Conservation (phyloP, 2,888 invertebrate genomes). For the Frankliniella intonsa region DNA sequence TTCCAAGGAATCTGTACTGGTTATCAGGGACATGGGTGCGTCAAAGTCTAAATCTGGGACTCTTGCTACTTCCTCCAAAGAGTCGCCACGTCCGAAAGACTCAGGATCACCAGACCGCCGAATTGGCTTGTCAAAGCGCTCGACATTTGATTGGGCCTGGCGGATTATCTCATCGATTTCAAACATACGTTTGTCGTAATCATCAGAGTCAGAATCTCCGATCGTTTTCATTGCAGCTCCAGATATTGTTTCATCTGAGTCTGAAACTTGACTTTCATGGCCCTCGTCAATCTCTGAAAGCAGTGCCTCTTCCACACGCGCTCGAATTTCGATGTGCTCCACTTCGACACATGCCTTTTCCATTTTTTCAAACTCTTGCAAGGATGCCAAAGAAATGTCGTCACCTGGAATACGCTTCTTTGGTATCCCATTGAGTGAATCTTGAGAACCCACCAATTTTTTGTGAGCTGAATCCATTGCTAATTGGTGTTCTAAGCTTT, state of each 20-base stretch:
- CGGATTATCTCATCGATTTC: conserved; percentile 65
- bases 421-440: conserved; percentile 77
- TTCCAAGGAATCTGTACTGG: conserved; percentile 65
- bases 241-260: conserved; percentile 58
- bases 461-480: conserved; percentile 66
- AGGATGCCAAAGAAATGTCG: conserved; percentile 77
- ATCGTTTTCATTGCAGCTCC: conserved; percentile 54
- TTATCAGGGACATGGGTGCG: conserved; percentile 41
- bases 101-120: conserved; percentile 55
- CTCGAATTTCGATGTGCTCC: conserved; percentile 73
- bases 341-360: conserved; percentile 85
- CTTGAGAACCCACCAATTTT: conserved; percentile 71
- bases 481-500: conserved; percentile 80
- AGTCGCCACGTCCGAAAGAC: conserved; percentile 51
- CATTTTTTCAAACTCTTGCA: conserved; percentile 88
- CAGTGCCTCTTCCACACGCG: conserved; percentile 78
- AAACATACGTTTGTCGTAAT: conserved; percentile 61
- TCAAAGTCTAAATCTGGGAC: conserved; percentile 54
- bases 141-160: conserved; percentile 63
- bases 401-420: conserved; percentile 65
- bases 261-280: conserved; percentile 54
- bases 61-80: conserved; percentile 52
- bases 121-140: conserved; percentile 55
- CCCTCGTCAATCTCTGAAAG: conserved; percentile 57
- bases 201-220: conserved; percentile 53